Percentiles rank a stretch among this genome's conserved stretches.
Evolutionary conservation across 2,113 vertebrate species (phyloP).

Genomic region (Pituophis catenifer): DNA sequence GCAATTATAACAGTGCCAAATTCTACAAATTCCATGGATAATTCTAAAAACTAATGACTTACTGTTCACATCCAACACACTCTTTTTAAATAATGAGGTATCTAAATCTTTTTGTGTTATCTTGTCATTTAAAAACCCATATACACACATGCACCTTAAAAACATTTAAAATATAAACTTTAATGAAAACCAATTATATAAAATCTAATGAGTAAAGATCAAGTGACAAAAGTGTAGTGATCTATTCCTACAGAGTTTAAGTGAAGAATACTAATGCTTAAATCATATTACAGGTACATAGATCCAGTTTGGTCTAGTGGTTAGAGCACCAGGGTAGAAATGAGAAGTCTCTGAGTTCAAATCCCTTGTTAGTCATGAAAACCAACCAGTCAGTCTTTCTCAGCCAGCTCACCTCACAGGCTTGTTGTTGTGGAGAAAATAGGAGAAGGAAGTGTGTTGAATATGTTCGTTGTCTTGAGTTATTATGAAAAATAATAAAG

Average conservation of each 20-base stretch:
- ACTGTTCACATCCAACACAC: neutral
- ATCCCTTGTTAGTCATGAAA: no score
- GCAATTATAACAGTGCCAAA: neutral
- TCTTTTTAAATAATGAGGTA: neutral
- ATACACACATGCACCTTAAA: neutral
- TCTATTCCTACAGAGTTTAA: neutral
- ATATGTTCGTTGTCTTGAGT: neutral
- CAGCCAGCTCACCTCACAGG: no score
- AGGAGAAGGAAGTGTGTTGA: neutral
- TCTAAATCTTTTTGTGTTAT: neutral
- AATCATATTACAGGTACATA: neutral
- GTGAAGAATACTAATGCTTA: neutral
- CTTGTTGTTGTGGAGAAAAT: neutral
- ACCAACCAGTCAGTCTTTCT: no score
- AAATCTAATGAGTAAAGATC: neutral
- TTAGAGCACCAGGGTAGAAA: neutral
- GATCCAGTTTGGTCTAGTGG: neutral
- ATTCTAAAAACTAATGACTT: conserved; percentile 5
- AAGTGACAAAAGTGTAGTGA: neutral
- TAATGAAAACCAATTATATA: neutral
- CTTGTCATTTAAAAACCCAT: neutral
- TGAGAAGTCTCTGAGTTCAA: neutral
- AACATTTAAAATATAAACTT: neutral
- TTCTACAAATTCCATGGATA: neutral
- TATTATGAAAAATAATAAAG: neutral